Evolutionary conservation across 2,113 vertebrate species (phyloP), one percentile per base, ranked within the genome.

Genomic region (Lucifuga dentata): DNA sequence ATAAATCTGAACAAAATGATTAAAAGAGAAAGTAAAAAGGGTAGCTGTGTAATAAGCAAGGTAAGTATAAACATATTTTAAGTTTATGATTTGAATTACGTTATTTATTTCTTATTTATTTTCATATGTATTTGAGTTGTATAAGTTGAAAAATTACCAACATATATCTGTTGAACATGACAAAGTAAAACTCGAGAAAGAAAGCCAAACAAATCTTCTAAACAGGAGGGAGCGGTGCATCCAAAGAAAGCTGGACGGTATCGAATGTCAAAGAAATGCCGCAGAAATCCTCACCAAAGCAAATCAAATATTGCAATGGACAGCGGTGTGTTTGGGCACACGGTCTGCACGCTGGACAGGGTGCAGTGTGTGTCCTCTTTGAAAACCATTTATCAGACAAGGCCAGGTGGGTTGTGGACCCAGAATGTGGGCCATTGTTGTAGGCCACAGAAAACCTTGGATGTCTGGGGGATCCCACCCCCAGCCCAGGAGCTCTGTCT

Each of bases 391-490:
- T 88, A 90, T 90, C 87, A 86, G 76, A 78, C 76, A 64, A 73
- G 83, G 73, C 87, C 88, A 90, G 88, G 86, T 89, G 90, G 85
- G 76, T 83, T 82, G 74, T 45, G 80, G 68, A 77, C 74, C 65
- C 73, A 87, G 79, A 87, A 88, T 89, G 76, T 86, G 83, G 78
- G 72, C 85, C 83, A 89, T 90, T 90, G 84, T 90, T 87, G 73
- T 78, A 39, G 73, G 51, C 71, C 76, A 79, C 38, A 80, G 76
- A 77, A 80, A 83, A 65, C 58, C 76, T 59, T 79, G 69, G 64
- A 70, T 76, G 72, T 85, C 69, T 60, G 57, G 74, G 76, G 81
- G 73, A 78, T 83, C 67, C 65, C 43, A 29, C 41, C 72, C 56
- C 48, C 13, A 67, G 64, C 49, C 58, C 70, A 43, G 57, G 63